A percentile compares a stretch with the other conserved stretches of the same genome.
These are phyloP conservation scores for Deilephila elpenor DNA, from an alignment of 2,888 invertebrate species.

Conservation along the genomic window DNA sequence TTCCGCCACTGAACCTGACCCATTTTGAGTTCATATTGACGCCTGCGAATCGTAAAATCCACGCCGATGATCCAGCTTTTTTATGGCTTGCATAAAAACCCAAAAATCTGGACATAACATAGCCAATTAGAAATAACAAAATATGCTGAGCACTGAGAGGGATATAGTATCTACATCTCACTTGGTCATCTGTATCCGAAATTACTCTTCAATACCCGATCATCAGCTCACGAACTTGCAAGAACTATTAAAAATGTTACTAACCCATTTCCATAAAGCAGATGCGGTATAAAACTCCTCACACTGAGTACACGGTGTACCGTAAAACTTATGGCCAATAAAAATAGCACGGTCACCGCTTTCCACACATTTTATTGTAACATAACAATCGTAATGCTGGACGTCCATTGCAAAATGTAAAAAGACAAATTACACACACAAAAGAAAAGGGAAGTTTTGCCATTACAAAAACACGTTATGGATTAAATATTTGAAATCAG, in stretches of 20 bases:
- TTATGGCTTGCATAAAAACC: too few relatives aligned
- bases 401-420: background rate
- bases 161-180: background rate
- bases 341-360: conserved; percentile 25
- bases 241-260: conserved; percentile 25
- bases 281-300: background rate
- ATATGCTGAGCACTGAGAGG: background rate
- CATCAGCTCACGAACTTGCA: background rate
- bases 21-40: too few relatives aligned
- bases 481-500: too few relatives aligned
- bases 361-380: conserved; percentile 21
- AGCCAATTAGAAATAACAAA: background rate
- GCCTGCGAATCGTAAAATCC: too few relatives aligned
- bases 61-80: too few relatives aligned
- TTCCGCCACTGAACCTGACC: too few relatives aligned
- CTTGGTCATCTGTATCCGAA: background rate
- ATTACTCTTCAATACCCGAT: background rate
- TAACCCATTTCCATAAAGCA: conserved; percentile 21
- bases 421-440: too few relatives aligned
- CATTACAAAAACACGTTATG: too few relatives aligned
- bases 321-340: conserved; percentile 20
- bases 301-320: conserved; percentile 9
- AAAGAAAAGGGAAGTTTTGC: too few relatives aligned
- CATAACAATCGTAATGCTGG: conserved; percentile 7
- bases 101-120: too few relatives aligned